phyloP scores from a whole-genome alignment of 2,797 vertebrate genomes.

The Manis crassicaudata region DNA sequence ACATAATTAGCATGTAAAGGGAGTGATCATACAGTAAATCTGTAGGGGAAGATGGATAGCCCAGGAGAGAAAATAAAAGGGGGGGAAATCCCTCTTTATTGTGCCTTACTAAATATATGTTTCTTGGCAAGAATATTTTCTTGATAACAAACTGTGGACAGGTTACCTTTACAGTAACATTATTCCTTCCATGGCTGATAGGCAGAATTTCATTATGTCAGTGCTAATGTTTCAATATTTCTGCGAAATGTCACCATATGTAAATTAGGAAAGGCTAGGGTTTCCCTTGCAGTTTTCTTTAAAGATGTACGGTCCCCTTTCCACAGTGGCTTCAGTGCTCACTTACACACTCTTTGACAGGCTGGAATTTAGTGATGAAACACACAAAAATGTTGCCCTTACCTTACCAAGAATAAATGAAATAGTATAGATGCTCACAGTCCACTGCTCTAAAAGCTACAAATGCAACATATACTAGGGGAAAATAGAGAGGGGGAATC shows the following conservation, averaged over 20 bases:
- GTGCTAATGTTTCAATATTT: conserved; percentile 98
- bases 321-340: conserved; percentile 26
- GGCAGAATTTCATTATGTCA: conserved; percentile 99
- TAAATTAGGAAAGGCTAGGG: conserved; percentile 93
- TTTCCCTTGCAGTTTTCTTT: conserved; percentile 93
- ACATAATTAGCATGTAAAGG: conserved; percentile 98
- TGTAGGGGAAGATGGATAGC: conserved; percentile 94
- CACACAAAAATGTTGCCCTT: conserved; percentile 41
- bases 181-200: conserved; percentile 97
- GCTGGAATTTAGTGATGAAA: conserved; percentile 46
- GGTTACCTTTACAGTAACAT: conserved; percentile 99
- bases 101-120: conserved; percentile 86
- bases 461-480: neutral
- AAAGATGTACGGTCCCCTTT: conserved; percentile 88
- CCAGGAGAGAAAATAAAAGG: conserved; percentile 82
- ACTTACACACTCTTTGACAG: conserved; percentile 40
- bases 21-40: conserved; percentile 95
- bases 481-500: conserved; percentile 5
- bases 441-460: neutral
- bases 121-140: conserved; percentile 94
- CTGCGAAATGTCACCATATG: conserved; percentile 99
- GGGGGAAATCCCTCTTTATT: conserved; percentile 81
- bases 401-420: neutral
- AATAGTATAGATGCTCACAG: neutral
- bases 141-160: conserved; percentile 95